Conservation (phyloP, 2,113 vertebrate genomes). For the Tragelaphus imberbis region DNA sequence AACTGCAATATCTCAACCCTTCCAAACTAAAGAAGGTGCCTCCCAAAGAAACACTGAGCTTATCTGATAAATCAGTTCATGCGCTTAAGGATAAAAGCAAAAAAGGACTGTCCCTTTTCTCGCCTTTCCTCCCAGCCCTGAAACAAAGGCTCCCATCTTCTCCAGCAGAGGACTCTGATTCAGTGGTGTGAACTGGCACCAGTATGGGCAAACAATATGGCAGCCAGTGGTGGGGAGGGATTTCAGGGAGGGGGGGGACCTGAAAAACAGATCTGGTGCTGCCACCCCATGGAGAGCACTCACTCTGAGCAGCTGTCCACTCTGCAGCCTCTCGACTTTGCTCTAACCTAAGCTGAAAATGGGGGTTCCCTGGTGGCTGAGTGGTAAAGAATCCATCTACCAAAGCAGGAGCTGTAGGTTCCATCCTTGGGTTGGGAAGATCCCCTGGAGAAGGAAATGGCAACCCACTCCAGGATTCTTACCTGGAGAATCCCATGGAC, state of each 20-base stretch:
- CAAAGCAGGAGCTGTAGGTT: background rate
- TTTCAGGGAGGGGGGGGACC: background rate
- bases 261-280: background rate
- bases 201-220: background rate
- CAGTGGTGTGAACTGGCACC: too few relatives aligned
- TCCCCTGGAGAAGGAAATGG: background rate
- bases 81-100: background rate
- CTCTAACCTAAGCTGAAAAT: background rate
- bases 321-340: background rate
- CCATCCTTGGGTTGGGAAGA: background rate
- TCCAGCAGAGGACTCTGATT: background rate
- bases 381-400: background rate
- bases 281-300: fast-evolving
- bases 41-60: background rate
- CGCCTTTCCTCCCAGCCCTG: background rate
- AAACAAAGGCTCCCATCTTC: background rate
- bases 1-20: background rate
- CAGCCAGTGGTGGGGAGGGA: background rate
- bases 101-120: background rate
- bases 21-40: background rate
- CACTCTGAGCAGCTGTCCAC: too few relatives aligned
- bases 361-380: background rate
- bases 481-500: background rate
- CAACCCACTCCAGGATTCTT: background rate
- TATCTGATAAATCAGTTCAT: background rate